Base-by-base conservation (phyloP, 2,797 vertebrate genomes). In the Enteromius argenteus region DNA sequence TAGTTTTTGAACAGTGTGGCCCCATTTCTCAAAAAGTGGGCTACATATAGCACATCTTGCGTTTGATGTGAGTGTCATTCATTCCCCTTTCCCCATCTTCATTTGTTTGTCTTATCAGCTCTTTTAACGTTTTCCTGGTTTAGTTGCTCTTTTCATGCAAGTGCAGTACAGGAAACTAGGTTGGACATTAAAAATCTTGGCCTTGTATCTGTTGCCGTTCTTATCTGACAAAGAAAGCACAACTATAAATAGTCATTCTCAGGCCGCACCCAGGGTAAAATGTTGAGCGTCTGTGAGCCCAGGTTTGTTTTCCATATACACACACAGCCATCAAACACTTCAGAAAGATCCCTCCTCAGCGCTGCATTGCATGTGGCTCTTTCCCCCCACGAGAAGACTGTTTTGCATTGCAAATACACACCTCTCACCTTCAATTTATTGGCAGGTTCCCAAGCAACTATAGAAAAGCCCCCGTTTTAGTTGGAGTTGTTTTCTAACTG, bases 331-430 rank as follows among this genome's bases (percentile, higher is more conserved):
- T 84, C 83, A 83, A 71, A 87, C 83, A 86, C 39, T 86, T 85
- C 79, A 56, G 51, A 80, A 60, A 77, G 58, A 80, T 86, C 73
- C 73, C 80, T 83, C 51, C 80, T 64, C 73, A 74, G 66, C 53
- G 56, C 58, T 74, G 67, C 64, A 27, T 68, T 81, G 82, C 53
- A 80, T 84, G 78, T 56, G 66, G 19, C 69, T 32, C 74, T 69
- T 76, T 53, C 32, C 67, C 80, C 83, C 53, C 44, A 74, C 17
- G 9, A 75, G 71, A 72, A 46, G 58, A 80, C 81, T 86, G 74
- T 75, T 89, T 89, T 89, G 88, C 86, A 89, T 80, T 87, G 86
- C 88, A 89, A 89, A 87, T 87, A 73, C 49, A 68, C 64, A 84
- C 86, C 73, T 81, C 75, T 87, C 88, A 87, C 84, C 79, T 84